Evolutionary conservation across 2,888 invertebrate species (phyloP).

Genomic region (Archips xylosteana): DNA sequence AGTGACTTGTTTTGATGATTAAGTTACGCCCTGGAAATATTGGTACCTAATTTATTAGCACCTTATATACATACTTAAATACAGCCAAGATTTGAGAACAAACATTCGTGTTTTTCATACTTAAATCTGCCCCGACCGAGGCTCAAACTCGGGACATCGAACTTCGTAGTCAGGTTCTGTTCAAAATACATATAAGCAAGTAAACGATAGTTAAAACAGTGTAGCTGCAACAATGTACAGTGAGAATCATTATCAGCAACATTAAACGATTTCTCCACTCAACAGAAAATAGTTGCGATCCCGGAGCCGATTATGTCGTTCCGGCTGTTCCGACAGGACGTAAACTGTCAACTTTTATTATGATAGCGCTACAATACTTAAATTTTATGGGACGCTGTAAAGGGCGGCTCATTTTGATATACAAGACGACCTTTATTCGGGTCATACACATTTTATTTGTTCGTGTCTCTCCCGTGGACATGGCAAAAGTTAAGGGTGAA

Average conservation of each 20-base stretch:
- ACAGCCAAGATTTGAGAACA: too few species aligned
- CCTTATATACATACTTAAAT: too few species aligned
- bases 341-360: constrained; percentile 39
- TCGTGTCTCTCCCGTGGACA: too few species aligned
- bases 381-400: constrained; percentile 35
- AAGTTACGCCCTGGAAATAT: too few species aligned
- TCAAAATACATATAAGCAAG: neutral
- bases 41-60: too few species aligned
- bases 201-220: neutral
- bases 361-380: constrained; percentile 41
- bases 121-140: too few species aligned
- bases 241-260: neutral
- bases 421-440: constrained; percentile 32
- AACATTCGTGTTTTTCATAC: too few species aligned
- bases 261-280: constrained; percentile 1
- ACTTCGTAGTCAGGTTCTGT: too few species aligned
- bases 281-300: constrained; percentile 12
- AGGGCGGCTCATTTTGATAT: constrained; percentile 32
- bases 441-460: too few species aligned
- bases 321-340: constrained; percentile 29
- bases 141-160: too few species aligned
- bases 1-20: too few species aligned
- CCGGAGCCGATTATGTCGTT: constrained; percentile 26
- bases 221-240: neutral
- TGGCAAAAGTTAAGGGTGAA: too few species aligned